Evolutionary conservation across 1,140 invertebrate species (phyloP), one percentile per base, ranked within the genome.

Genomic region (Formica exsecta): DNA sequence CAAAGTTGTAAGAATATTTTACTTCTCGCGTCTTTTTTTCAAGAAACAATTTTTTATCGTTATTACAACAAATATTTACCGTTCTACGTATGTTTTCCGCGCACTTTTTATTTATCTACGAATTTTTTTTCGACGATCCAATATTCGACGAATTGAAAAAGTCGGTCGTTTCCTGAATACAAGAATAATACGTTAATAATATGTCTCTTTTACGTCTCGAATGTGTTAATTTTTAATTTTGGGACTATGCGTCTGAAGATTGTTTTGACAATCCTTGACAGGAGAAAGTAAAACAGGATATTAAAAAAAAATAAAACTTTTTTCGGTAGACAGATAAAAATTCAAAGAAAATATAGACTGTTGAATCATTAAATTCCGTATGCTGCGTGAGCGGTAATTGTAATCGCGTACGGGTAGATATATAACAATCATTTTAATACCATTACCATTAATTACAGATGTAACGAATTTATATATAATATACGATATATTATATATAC

Each of bases 71-170:
- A 79, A 54, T 51, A 7, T 87, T 61, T 61, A 54, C 16, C 70
- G 22, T 19, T 44, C 57, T 62, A 65, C n/a, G 79, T 74, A 84
- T 41, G 64, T 76, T 68, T 79, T 61, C 36, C 75, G 22, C 19
- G 75, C 22, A 84, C 36, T 57, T 57, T 48, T 61, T 25, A n/a
- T 51, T 51, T 13, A 25, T n/a, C 22, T 16, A 32, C 48, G 29
- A 76, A 76, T 87, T 84, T 76, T 71, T 36, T 25, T 29, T 32
- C 11, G 32, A 84, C 38, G 73, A 76, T 64, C 38, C 13, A 29
- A 29, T 41, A 61, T 44, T 64, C 62, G 84, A 80, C 25, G 65
- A 84, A 22, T 65, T 59, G 57, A 70, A 88, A 75, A 88, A 83
- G 36, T 11, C 13, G 7, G 29, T 44, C 38, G 13, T 41, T 65